Evolutionary conservation across 2,888 invertebrate genomes (phyloP), one percentile per base, ranked within the genome.

Genomic region (Erebia aethiops): DNA sequence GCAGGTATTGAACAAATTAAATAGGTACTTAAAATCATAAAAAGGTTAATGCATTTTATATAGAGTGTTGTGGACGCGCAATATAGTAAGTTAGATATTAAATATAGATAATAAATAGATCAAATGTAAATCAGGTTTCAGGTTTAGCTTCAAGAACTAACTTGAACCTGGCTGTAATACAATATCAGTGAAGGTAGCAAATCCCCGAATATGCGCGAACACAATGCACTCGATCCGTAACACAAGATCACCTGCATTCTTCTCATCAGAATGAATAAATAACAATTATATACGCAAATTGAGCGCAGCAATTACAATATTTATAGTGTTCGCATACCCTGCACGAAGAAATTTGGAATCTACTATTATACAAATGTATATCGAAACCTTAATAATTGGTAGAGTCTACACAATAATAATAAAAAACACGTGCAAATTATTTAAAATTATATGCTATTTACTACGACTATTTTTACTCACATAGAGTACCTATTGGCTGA

Each of bases 311-410:
- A 72, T 74, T 72, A 72, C 72, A 74, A 56, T 71, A 74, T 70
- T 71, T 58, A 66, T 70, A n/a, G 62, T 69, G 70, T 61, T 72
- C 79, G 83, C 80, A 84, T 90, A 91, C 91, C 91, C 91, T 90
- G 91, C 91, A 91, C 91, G 90, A 88, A 90, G 87, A 88, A 90
- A 87, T 89, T 89, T 89, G 85, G 84, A 87, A 84, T 82, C 85
- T 87, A 87, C 85, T 87, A 87, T 85, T 82, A 82, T 85, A 87
- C 77, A 79, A 62, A 77, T 81, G 84, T 83, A 83, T 67, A 82
- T 82, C 78, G 81, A 83, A 83, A 81, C 78, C 84, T 84, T 84
- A 83, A 76, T 74, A 35, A 35, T 7, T 79, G 78, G 69, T 81
- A 81, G 76, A 78, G 75, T 76, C 80, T 79, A 82, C 75, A 79